Conservation (phyloP, 1,140 invertebrate species). For the Cepaea nemoralis region DNA sequence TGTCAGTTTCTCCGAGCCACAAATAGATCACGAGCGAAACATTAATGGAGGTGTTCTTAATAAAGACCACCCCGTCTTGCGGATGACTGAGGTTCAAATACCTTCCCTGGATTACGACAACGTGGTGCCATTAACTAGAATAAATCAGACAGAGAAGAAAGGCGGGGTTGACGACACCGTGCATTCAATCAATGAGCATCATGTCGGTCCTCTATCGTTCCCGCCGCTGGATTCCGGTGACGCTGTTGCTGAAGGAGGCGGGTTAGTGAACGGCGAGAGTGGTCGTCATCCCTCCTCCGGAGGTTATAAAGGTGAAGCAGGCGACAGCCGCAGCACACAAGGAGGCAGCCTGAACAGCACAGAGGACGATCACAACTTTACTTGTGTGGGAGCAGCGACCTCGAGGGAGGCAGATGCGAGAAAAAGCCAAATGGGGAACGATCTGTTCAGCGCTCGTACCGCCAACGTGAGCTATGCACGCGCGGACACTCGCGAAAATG, state of each 20-base stretch:
- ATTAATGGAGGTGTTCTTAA: neutral
- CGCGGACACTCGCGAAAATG: neutral
- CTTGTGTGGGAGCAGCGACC: neutral
- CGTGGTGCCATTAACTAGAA: neutral
- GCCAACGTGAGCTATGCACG: slow-evolving; percentile 3
- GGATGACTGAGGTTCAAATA: neutral
- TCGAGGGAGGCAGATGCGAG: neutral
- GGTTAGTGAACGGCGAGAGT: neutral
- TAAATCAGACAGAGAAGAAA: neutral
- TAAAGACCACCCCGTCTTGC: neutral
- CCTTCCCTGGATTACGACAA: slow-evolving; percentile 7
- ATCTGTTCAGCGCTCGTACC: neutral
- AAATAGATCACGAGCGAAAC: neutral
- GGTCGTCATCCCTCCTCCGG: neutral
- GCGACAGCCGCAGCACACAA: neutral
- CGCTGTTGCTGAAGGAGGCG: neutral
- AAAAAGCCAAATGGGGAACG: neutral
- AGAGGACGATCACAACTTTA: neutral
- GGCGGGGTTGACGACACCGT: neutral
- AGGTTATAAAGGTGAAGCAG: neutral
- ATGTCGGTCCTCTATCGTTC: neutral
- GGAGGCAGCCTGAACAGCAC: neutral
- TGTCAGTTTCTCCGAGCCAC: neutral
- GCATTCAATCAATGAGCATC: neutral
- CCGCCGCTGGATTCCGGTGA: neutral